Evolutionary conservation across 53 echinoderm and acorn worm genomes (phyloP).

Genomic region (Echinarachnius parma): DNA sequence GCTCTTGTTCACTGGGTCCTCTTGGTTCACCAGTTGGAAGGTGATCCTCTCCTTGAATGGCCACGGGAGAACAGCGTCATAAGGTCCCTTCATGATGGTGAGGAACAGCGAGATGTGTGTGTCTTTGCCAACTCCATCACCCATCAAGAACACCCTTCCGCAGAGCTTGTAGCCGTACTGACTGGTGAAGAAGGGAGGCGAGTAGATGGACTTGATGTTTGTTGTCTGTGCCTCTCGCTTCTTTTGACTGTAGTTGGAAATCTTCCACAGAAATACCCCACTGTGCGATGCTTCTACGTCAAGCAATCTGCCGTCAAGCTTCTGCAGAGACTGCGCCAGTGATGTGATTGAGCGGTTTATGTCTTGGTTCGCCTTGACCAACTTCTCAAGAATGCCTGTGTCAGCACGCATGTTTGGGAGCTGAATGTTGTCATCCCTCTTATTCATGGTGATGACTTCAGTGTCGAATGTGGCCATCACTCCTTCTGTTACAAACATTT

Average conservation of each 20-base stretch:
- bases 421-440: slow-evolving; percentile 8
- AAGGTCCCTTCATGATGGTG: slow-evolving; percentile 40
- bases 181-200: slow-evolving; percentile 79
- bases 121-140: slow-evolving; percentile 57
- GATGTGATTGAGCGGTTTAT: neutral
- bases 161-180: slow-evolving; percentile 62
- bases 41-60: slow-evolving; percentile 51
- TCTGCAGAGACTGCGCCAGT: neutral
- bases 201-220: slow-evolving; percentile 70
- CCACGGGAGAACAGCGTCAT: slow-evolving; percentile 47
- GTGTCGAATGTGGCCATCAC: slow-evolving; percentile 26
- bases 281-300: slow-evolving; percentile 20
- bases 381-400: neutral
- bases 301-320: neutral
- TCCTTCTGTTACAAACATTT: neutral
- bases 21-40: slow-evolving; percentile 50
- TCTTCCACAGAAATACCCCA: slow-evolving; percentile 44
- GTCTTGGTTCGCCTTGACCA: slow-evolving; percentile 1
- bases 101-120: slow-evolving; percentile 56
- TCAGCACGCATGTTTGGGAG: neutral
- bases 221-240: slow-evolving; percentile 33
- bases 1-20: slow-evolving; percentile 22
- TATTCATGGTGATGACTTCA: neutral
- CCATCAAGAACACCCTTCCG: slow-evolving; percentile 47
- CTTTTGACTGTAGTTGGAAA: slow-evolving; percentile 21